Evolutionary conservation across 2,113 vertebrate species (phyloP), one percentile per base, ranked within the genome.

Genomic region (Bufo gargarizans): DNA sequence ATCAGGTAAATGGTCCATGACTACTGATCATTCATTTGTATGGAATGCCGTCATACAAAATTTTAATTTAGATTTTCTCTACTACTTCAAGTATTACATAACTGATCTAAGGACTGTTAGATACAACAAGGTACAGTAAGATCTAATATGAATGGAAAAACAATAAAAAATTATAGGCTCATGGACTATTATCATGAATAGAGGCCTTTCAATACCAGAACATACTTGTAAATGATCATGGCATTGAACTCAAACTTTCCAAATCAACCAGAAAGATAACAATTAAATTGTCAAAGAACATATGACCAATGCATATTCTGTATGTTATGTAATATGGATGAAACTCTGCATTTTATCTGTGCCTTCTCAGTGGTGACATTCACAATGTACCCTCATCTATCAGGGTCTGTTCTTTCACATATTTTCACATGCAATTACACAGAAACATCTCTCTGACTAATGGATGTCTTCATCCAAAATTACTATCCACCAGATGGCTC

Each of bases 401-500:
- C 53, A 58, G 6, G 59, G 56, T 50, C 81, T 69, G 45, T 65
- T 67, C 20, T 53, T 50, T 53, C 58, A 65, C 81, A 82, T 63
- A 82, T 45, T 65, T 82, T 69, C 63, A 67, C 33, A 69, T 67
- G 61, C 45, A 83, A 83, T 50, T 50, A 53, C 81, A 69, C 63
- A 13, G 49, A 67, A 63, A 83, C 49, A 50, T 49, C 43, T 83
- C 17, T 50, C 7, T 83, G 81, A 69, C 81, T 67, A 83, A 65
- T 83, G 61, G 47, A 69, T 50, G 45, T 67, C 45, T 67, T 53
- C 71, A 55, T 7, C 11, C 47, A 84, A 59, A 47, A 67, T 56
- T 55, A 55, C 43, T 71, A 55, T 71, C 63, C 81, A 83, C 61
- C 81, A 83, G 81, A 83, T 82, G 81, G 81, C 81, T 82, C 63